Evolutionary conservation across 64 coral and sea anemone species (phyloP), one percentile per base, ranked within the genome.

Genomic region (Stylophora pistillata): DNA sequence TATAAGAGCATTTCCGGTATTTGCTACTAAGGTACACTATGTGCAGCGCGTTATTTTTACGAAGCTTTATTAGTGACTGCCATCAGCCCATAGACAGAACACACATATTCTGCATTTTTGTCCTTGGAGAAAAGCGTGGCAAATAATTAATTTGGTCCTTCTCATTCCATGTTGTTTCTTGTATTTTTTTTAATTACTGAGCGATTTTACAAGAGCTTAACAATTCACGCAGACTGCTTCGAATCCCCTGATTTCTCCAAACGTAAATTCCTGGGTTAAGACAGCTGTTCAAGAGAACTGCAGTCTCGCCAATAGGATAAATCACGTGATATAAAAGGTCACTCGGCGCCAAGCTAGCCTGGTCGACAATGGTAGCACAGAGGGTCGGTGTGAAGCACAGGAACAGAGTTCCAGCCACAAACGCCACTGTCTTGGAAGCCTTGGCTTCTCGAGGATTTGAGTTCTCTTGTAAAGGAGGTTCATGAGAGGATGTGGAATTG

Each of bases 271-370:
- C 72, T 25, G 68, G 66, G 59, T 86, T 86, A 15, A 86, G 7
- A 53, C 66, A 73, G 55, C 85, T 86, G 72, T 86, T 86, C 85
- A 73, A 74, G 23, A 86, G 72, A 73, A 86, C 85, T 58, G 30
- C 85, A 33, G 68, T 86, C 69, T 86, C 85, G 11, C 66, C 85
- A 30, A 86, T 86, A 29, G 85, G 85, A 86, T 86, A 86, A 41
- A 86, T 86, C 52, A 74, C 85, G 68, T 86, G 85, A 59, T 86
- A 86, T 55, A 86, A 54, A 15, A 86, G 68, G 30, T 72, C 66
- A 21, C n/a, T 86, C n/a, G 17, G 56, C 11, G 72, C 85, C 1
- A 78, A 18, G 4, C 74, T n/a, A 26, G 74, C 72, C 25, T 78
- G 86, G 33, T 88, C 86, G 58, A 88, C 72, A 16, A 78, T 66